These are phyloP conservation scores for Prionchulus punctatus DNA, from an alignment of 2,888 invertebrate genomes.

Conservation along the genomic window DNA sequence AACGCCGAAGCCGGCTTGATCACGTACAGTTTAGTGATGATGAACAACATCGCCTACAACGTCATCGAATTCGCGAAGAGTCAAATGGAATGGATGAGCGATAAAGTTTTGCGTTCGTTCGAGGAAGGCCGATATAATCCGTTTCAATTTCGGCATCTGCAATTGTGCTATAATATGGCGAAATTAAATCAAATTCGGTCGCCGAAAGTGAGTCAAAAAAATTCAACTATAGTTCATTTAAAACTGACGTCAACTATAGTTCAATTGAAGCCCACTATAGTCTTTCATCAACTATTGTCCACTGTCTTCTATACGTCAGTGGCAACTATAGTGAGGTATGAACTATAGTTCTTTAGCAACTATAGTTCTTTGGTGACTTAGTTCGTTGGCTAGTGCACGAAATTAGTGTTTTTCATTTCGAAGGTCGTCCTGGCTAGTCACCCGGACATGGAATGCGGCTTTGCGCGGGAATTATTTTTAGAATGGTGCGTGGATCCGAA, in stretches of 20 bases:
- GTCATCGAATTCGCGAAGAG: conserved; percentile 97
- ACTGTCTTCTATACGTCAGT: too few relatives aligned
- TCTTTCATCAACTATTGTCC: too few relatives aligned
- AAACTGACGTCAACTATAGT: too few relatives aligned
- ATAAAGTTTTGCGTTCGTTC: conserved; percentile 65
- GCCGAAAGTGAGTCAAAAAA: conserved; percentile 53
- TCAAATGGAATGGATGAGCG: conserved; percentile 99
- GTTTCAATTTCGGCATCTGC: conserved; percentile 80
- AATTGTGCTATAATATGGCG: conserved; percentile 74
- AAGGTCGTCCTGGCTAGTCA: conserved; percentile 80
- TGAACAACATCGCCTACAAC: conserved; percentile 93
- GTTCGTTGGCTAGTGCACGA: too few relatives aligned
- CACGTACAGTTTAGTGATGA: conserved; percentile 75
- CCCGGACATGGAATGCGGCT: conserved; percentile 86
- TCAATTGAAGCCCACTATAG: too few relatives aligned
- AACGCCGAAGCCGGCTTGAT: conserved; percentile 87
- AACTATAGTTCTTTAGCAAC: too few relatives aligned
- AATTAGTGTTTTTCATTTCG: conserved; percentile 11
- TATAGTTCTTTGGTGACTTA: too few relatives aligned
- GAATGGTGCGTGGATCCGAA: conserved; percentile 79
- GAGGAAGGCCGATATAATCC: conserved; percentile 52
- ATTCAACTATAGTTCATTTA: too few relatives aligned
- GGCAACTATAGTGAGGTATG: too few relatives aligned
- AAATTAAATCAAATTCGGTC: conserved; percentile 69
- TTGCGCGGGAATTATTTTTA: conserved; percentile 77